phyloP scores from a whole-genome alignment of 92 coral and sea anemone genomes.

The Umimayanthus kanabou region DNA sequence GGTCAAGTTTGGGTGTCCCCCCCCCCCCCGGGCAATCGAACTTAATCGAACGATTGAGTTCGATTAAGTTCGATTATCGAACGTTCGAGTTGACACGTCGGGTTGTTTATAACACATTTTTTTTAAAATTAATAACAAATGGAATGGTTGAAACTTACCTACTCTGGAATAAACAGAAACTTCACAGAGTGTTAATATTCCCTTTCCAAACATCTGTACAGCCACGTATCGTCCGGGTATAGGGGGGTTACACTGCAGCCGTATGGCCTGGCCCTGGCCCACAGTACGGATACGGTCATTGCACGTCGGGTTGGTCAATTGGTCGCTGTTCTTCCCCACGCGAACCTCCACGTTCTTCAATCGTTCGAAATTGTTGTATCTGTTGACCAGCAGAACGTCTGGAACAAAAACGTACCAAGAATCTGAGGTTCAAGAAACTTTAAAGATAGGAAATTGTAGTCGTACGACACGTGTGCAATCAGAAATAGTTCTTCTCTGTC shows the following conservation, averaged over 20 bases:
- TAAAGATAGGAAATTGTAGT: not conserved
- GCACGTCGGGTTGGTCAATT: conserved; percentile 83
- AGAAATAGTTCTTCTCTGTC: too few relatives aligned
- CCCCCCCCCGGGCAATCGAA: too few relatives aligned
- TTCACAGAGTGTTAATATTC: conserved; percentile 87
- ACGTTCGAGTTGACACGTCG: too few relatives aligned
- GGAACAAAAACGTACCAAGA: not conserved
- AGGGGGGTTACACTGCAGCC: conserved; percentile 96
- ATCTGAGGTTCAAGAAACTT: not conserved
- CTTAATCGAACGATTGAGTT: too few relatives aligned
- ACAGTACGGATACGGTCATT: conserved; percentile 88
- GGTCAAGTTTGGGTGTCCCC: too few relatives aligned
- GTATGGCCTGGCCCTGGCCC: conserved; percentile 83
- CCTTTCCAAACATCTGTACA: conserved; percentile 94
- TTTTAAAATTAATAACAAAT: too few relatives aligned
- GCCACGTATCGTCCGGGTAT: conserved; percentile 96
- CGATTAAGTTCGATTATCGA: too few relatives aligned
- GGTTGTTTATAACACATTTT: too few relatives aligned
- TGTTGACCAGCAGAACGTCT: conserved; percentile 89
- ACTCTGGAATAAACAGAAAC: conserved; percentile 90
- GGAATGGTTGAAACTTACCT: too few relatives aligned
- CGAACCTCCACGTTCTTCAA: conserved; percentile 91
- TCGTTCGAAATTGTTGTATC: conserved; percentile 76
- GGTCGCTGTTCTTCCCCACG: conserved; percentile 69
- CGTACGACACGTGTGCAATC: too few relatives aligned